Conservation (phyloP, 2,797 vertebrate genomes). For the Ctenopoma multispine region DNA sequence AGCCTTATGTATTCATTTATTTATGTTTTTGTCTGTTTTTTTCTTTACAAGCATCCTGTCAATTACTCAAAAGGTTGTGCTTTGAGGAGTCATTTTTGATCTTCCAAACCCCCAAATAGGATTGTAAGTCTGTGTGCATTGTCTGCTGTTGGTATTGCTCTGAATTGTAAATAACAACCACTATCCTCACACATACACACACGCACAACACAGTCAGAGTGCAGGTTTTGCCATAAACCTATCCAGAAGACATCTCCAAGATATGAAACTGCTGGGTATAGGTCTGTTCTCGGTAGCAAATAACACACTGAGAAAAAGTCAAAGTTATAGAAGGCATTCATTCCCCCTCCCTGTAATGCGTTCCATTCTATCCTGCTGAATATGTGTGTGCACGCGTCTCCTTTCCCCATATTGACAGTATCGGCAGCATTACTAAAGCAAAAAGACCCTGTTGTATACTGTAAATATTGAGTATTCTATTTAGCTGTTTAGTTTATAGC, state of each 20-base stretch:
- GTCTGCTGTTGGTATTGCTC: slow-evolving; percentile 25
- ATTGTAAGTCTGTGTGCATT: slow-evolving; percentile 33
- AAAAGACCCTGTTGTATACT: slow-evolving; percentile 1
- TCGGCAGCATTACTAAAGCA: slow-evolving; percentile 17
- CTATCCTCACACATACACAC: slow-evolving; percentile 8
- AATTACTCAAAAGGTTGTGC: slow-evolving; percentile 64
- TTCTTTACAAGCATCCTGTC: slow-evolving; percentile 62
- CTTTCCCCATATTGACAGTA: slow-evolving; percentile 41
- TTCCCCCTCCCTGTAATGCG: slow-evolving; percentile 51
- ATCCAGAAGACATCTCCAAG: slow-evolving; percentile 53
- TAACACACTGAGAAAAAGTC: slow-evolving; percentile 47
- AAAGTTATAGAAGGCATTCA: slow-evolving; percentile 45
- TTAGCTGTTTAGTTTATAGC: slow-evolving; percentile 9
- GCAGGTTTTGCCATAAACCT: slow-evolving; percentile 60
- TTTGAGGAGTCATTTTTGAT: slow-evolving; percentile 71
- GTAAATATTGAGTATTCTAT: neutral
- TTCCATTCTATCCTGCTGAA: slow-evolving; percentile 35
- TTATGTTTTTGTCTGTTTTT: slow-evolving; percentile 61
- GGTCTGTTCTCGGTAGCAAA: slow-evolving; percentile 59
- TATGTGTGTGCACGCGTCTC: slow-evolving; percentile 2
- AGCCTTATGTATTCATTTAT: slow-evolving; percentile 74
- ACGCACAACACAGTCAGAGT: slow-evolving; percentile 6
- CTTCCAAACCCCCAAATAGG: slow-evolving; percentile 51
- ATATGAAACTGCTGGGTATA: slow-evolving; percentile 62
- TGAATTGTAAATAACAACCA: slow-evolving; percentile 36